Evolutionary conservation across 1,140 invertebrate species (phyloP).

Genomic region (Halyomorpha halys): DNA sequence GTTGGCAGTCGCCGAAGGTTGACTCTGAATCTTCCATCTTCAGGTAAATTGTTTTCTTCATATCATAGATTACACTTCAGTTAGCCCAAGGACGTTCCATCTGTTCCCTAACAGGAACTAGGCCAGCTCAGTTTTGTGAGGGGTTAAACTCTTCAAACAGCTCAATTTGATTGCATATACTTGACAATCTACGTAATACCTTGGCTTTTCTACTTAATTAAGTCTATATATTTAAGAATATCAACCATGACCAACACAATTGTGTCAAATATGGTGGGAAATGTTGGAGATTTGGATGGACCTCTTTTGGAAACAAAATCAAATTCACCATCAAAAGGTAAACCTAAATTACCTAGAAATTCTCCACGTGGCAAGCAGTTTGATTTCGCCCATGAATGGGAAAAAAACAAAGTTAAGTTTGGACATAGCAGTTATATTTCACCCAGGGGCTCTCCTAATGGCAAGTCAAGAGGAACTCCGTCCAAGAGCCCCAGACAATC

Average conservation of each 20-base stretch:
- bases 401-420: conserved; percentile 6
- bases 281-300: background rate
- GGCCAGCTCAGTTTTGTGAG: background rate
- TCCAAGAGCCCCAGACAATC: conserved; percentile 20
- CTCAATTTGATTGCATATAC: conserved; percentile 1
- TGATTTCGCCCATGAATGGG: background rate
- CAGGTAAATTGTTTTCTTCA: conserved; percentile 1
- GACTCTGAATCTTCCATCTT: background rate
- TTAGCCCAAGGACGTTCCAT: conserved; percentile 14
- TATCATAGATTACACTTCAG: background rate
- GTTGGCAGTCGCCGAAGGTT: background rate
- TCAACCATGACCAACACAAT: conserved; percentile 3
- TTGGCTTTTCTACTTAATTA: background rate
- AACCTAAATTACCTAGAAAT: background rate
- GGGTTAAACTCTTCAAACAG: background rate
- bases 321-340: conserved; percentile 5
- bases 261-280: conserved; percentile 5
- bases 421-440: conserved; percentile 6
- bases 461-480: conserved; percentile 14
- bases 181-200: conserved; percentile 1
- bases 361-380: background rate
- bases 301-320: conserved; percentile 1
- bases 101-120: background rate
- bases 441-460: conserved; percentile 8
- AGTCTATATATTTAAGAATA: background rate